Base-by-base conservation (phyloP, 2,113 vertebrate species). In the Catharus fuscescens region DNA sequence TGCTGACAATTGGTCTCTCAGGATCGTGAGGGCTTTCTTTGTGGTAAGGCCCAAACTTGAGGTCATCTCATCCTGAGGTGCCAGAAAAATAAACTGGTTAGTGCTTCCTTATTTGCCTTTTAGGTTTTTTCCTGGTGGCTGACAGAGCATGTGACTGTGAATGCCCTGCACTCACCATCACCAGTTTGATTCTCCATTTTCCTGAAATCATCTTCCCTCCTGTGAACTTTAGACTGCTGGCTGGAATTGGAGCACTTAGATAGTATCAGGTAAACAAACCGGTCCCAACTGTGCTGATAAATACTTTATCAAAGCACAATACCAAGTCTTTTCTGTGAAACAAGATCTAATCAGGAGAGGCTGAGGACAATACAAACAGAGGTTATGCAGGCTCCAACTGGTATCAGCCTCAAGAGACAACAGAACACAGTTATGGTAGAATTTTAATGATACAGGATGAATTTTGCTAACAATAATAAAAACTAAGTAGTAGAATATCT, bases 11-110 rank as follows among this genome's bases (percentile, higher is more conserved):
- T 99, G 99, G 88, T 99, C 98, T 93, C 98, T 98, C 60, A 99
- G 98, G 84, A 98, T 98, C 5, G 92, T 96, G 77, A 99, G 98
- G 90, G 99, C 99, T 97, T 99, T 99, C 71, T 96, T 92, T 16
- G 99, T 99, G 64, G 98, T 98, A 77, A 99, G 98, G 80, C 99
- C 99, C 97, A 99, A 97, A 92, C 97, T 92, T 95, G 97, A 96
- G 78, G 97, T 97, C 93, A 98, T 97, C 90, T 99, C 98, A 97
- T 98, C 98, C 99, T 99, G 93, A 52, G 70, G 61, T 81, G 48
- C 28, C 95, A 93, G 56, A 72, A 80, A 86, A 90, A 91, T 31
- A 88, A 80, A 78, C 53, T 48, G 54, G 48, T 92, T 52, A 94
- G n/a, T 52, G 18, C 54, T 93, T 87, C 62, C 19, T 40, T 71